Percentiles rank a stretch among this genome's conserved stretches.
Conservation (phyloP, 2,888 invertebrate genomes). For the Clanis bilineata region DNA sequence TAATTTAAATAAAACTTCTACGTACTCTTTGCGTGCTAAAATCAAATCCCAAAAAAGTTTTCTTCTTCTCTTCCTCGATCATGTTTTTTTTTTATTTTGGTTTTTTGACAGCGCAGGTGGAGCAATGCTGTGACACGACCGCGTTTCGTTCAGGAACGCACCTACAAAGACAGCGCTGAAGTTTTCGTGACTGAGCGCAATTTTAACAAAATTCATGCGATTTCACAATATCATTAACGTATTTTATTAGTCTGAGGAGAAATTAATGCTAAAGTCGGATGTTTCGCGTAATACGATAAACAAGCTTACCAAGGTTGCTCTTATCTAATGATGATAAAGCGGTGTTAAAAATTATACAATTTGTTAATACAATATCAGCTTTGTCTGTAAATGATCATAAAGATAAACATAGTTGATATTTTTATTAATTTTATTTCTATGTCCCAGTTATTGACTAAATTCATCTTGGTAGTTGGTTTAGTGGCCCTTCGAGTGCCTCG, state of each 20-base stretch:
- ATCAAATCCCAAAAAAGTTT: constrained; percentile 91
- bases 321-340: constrained; percentile 30
- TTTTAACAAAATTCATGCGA: constrained; percentile 47
- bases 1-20: constrained; percentile 22
- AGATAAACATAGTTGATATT: neutral
- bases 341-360: constrained; percentile 5
- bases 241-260: constrained; percentile 42
- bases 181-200: constrained; percentile 56
- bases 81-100: constrained; percentile 57
- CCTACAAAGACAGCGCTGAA: constrained; percentile 28
- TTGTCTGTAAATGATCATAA: neutral
- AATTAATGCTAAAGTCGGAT: constrained; percentile 41
- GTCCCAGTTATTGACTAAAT: too few relatives aligned
- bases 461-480: too few relatives aligned
- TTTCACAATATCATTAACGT: constrained; percentile 54
- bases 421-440: too few relatives aligned
- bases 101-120: constrained; percentile 60
- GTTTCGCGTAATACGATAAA: constrained; percentile 42
- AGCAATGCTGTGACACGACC: constrained; percentile 50
- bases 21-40: constrained; percentile 93
- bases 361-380: neutral
- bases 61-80: constrained; percentile 61
- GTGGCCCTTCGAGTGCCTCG: too few relatives aligned
- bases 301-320: constrained; percentile 40
- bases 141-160: constrained; percentile 46